A percentile compares a stretch with the other conserved stretches of the same genome.
Evolutionary conservation across 2,113 vertebrate genomes (phyloP).

Genomic region (Ptilonorhynchus violaceus): DNA sequence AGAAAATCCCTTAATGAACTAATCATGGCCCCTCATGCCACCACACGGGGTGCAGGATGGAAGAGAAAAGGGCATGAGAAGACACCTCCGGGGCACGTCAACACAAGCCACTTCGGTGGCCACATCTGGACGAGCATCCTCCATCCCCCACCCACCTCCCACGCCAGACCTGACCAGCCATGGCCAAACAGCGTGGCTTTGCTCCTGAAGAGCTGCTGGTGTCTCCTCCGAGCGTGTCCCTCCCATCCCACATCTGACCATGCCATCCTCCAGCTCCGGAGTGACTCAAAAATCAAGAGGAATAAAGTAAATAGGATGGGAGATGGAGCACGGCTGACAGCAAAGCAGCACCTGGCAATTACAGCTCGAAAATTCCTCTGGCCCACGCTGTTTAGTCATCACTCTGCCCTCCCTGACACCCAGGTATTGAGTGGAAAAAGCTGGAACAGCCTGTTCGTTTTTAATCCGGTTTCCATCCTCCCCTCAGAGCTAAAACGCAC

Average conservation of each 20-base stretch:
- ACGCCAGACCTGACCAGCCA: not conserved
- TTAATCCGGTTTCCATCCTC: not conserved
- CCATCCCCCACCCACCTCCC: not conserved
- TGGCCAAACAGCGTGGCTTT: not conserved
- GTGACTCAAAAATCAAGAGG: not conserved
- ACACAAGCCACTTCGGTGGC: not conserved
- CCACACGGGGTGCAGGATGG: not conserved
- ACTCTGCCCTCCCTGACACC: not conserved
- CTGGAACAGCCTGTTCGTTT: not conserved
- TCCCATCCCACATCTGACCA: fast-evolving
- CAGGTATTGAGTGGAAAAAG: not conserved
- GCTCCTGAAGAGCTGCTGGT: not conserved
- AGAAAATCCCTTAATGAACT: not conserved
- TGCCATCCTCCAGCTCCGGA: not conserved
- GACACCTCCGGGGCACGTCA: not conserved
- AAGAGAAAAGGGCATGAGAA: not conserved
- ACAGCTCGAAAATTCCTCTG: not conserved
- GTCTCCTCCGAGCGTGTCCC: not conserved
- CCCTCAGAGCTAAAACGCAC: not conserved
- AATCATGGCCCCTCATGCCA: not conserved
- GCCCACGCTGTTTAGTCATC: not conserved
- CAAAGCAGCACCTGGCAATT: not conserved
- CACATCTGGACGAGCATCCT: not conserved
- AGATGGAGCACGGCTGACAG: not conserved
- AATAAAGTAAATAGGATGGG: not conserved